Conservation (phyloP, 2,113 vertebrate species). For the Cygnus atratus region DNA sequence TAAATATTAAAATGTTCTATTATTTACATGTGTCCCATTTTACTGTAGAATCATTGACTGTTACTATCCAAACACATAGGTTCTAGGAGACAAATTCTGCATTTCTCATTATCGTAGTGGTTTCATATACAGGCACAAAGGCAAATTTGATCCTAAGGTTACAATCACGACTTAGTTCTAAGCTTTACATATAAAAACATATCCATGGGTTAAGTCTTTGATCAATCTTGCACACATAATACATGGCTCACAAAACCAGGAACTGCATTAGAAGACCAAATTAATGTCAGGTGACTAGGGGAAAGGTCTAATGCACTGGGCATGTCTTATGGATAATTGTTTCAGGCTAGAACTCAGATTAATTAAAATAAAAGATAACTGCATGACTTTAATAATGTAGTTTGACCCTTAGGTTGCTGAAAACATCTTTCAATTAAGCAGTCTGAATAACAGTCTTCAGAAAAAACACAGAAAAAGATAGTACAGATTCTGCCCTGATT, state of each 20-base stretch:
- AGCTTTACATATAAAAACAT: not conserved
- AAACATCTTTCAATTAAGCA: conserved; percentile 24
- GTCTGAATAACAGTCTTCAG: not conserved
- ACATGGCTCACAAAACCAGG: not conserved
- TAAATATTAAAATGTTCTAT: conserved; percentile 60
- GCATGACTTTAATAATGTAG: not conserved
- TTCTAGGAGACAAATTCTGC: not conserved
- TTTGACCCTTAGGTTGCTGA: not conserved
- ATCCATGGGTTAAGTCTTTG: conserved; percentile 7
- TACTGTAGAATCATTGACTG: not conserved
- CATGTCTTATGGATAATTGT: not conserved
- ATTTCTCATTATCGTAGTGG: not conserved
- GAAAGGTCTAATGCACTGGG: not conserved
- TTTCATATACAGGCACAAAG: not conserved
- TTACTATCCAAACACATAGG: not conserved
- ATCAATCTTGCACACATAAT: conserved; percentile 25
- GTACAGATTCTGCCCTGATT: not conserved
- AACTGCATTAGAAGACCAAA: conserved; percentile 23
- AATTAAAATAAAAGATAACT: conserved; percentile 32
- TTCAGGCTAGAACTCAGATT: not conserved
- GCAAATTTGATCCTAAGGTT: not conserved
- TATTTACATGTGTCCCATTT: conserved; percentile 57
- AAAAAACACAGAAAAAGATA: not conserved
- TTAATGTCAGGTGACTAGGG: conserved; percentile 6
- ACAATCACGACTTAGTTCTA: not conserved